A percentile compares a stretch with the other conserved stretches of the same genome.
Evolutionary conservation across 2,888 invertebrate genomes (phyloP).

Genomic region (Pycnomerus fuliginosus): DNA sequence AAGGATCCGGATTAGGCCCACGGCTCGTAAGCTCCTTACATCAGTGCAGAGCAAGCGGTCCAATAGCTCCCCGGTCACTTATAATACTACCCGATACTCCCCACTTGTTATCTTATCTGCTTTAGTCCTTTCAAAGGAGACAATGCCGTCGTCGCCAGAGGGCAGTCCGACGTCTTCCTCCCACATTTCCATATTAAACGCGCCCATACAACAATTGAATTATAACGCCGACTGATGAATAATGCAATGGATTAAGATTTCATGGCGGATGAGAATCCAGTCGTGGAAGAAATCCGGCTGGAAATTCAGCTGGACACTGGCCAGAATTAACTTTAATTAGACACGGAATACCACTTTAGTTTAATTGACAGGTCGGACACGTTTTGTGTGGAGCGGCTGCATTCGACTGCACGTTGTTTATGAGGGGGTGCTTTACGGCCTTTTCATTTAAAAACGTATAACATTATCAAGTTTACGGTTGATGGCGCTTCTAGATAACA

Average conservation of each 20-base stretch:
- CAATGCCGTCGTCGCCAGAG: conserved; percentile 1
- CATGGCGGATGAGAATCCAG: conserved; percentile 6
- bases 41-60: conserved; percentile 6
- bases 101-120: conserved; percentile 16
- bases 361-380: conserved; percentile 47
- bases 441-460: too few relatives aligned
- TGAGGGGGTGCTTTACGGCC: too few relatives aligned
- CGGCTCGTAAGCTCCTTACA: conserved; percentile 13
- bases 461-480: too few relatives aligned
- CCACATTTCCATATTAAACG: conserved; percentile 15
- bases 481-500: too few relatives aligned
- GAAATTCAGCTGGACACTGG: neutral
- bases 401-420: conserved; percentile 7
- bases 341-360: conserved; percentile 31
- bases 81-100: conserved; percentile 15
- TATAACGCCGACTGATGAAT: conserved; percentile 12
- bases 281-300: neutral
- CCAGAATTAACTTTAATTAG: conserved; percentile 30
- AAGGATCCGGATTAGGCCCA: conserved; percentile 11
- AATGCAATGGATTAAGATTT: conserved; percentile 13
- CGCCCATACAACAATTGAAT: conserved; percentile 8
- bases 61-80: conserved; percentile 20
- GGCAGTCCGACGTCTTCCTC: conserved; percentile 6
- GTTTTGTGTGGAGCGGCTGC: conserved; percentile 49
- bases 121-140: conserved; percentile 4